Conservation (phyloP, 2,888 invertebrate species). For the Cataglyphis livida region DNA sequence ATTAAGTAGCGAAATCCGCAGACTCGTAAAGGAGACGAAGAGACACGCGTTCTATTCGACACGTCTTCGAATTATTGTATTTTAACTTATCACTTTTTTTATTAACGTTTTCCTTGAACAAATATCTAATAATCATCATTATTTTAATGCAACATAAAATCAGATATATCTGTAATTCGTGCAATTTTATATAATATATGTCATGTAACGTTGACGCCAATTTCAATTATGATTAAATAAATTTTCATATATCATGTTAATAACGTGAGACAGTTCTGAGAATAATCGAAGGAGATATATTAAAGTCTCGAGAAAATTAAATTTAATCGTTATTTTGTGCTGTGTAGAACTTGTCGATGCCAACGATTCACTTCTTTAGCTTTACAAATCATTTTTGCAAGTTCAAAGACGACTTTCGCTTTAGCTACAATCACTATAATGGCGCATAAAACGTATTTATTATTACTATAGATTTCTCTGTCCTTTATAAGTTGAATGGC, state of each 20-base stretch:
- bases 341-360: too few relatives aligned
- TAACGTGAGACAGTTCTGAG: neutral
- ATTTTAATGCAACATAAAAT: neutral
- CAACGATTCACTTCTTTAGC: neutral
- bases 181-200: neutral
- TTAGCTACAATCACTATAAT: neutral
- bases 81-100: constrained; percentile 32
- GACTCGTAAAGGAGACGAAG: constrained; percentile 49
- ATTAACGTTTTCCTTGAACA: constrained; percentile 8
- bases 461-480: neutral
- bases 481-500: constrained; percentile 6
- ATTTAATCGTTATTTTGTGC: neutral
- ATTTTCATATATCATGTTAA: neutral
- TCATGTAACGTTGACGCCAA: neutral
- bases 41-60: constrained; percentile 47
- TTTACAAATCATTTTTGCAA: neutral
- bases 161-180: neutral
- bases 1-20: constrained; percentile 39
- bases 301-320: neutral
- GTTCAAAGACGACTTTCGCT: neutral
- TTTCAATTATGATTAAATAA: constrained; percentile 1
- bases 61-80: constrained; percentile 25
- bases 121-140: constrained; percentile 24
- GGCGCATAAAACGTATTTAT: neutral
- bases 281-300: neutral